Percentiles rank a stretch among this genome's conserved stretches.
Evolutionary conservation across 1,140 invertebrate species (phyloP).

Genomic region (Tigriopus japonicus): DNA sequence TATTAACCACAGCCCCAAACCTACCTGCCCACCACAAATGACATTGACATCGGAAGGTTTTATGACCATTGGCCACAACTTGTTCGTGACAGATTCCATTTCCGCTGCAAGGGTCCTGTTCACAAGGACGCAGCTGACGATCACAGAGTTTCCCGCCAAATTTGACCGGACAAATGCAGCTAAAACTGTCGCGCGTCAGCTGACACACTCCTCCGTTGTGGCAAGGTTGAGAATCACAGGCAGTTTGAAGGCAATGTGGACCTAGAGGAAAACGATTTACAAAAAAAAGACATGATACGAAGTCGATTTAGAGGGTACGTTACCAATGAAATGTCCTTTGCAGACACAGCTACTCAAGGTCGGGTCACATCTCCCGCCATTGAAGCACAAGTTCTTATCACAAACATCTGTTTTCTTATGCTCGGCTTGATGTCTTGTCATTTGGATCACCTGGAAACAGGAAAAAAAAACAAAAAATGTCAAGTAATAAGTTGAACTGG

Average conservation of each 20-base stretch:
- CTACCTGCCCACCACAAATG: constrained; percentile 49
- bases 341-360: not conserved
- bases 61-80: not conserved
- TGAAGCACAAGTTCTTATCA: not conserved
- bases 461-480: no score
- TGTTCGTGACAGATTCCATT: constrained; percentile 43
- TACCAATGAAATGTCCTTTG: not conserved
- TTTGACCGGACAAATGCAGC: not conserved
- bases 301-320: not conserved
- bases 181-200: not conserved
- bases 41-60: constrained; percentile 40
- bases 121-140: constrained; percentile 41
- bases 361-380: not conserved
- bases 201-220: constrained; percentile 3
- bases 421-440: no score
- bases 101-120: constrained; percentile 44
- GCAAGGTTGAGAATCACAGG: not conserved
- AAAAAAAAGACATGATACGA: not conserved
- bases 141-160: constrained; percentile 37
- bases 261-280: not conserved
- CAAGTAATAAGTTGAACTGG: no score
- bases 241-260: not conserved
- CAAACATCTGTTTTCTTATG: not conserved
- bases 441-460: no score
- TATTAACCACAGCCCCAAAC: no score